Base-by-base conservation (phyloP, 2,797 vertebrate genomes). In the Oceanodroma leucorhoa region DNA sequence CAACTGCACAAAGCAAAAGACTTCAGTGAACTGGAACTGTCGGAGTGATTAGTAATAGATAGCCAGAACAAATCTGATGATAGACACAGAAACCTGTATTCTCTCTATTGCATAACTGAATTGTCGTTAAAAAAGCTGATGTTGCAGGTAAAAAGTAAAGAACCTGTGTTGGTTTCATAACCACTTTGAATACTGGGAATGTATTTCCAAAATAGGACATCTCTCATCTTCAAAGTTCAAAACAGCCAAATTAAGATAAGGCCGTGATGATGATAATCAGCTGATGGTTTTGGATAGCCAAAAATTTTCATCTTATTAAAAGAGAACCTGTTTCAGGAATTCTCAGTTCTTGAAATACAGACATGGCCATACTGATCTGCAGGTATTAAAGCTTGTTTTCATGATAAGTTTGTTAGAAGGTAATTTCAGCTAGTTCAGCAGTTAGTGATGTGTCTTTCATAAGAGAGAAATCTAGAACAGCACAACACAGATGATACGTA, bases 381-480 rank as follows among this genome's bases (percentile, higher is more conserved):
- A 1, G n/a, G 14, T 24, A 3, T 54, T 81, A 71, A 55, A 67
- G 19, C 7, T 66, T 61, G 27, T 73, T 94, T 66, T 64, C 22
- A 9, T n/a, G 9, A 9, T 22, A 48, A 62, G 20, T 7, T 21
- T 11, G 6, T 82, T 58, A 65, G 32, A 61, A 84, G 30, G 20
- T 36, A 65, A 89, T 75, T 84, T 57, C 18, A 24, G 32, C 40
- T 89, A 83, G 32, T 65, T 92, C 50, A 69, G 23, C 66, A 89
- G 29, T 50, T 40, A 55, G 24, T 40, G 27, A 50, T 32, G 17
- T 67, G 27, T 36, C 53, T 78, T 83, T 48, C 26, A 18, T n/a
- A 61, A 73, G n/a, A 72, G 15, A n/a, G 27, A 54, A 71, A 76
- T 50, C 54, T 72, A 62, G 84, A 46, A 5, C 24, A 58, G 27